Evolutionary conservation across 1,140 invertebrate genomes (phyloP).

Genomic region (Euwallacea similis): DNA sequence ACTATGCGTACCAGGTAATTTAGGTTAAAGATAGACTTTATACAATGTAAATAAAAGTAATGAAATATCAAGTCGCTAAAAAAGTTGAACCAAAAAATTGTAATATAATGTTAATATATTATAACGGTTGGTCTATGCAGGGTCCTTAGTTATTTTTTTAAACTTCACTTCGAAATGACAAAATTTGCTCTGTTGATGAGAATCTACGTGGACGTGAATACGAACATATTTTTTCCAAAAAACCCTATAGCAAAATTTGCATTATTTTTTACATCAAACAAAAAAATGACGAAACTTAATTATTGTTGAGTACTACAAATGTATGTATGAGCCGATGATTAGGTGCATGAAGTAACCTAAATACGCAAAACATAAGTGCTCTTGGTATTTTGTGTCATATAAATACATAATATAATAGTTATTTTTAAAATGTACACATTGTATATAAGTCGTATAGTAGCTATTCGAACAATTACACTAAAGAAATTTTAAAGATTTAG

Average conservation of each 20-base stretch:
- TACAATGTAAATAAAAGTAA: conserved; percentile 30
- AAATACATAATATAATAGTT: conserved; percentile 46
- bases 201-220: no score
- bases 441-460: conserved; percentile 44
- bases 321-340: conserved; percentile 26
- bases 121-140: conserved; percentile 28
- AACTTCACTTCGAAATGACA: background rate
- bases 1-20: background rate
- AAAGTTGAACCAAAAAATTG: conserved; percentile 36
- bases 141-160: conserved; percentile 34
- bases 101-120: conserved; percentile 34
- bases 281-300: background rate
- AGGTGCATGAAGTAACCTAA: conserved; percentile 38
- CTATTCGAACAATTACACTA: background rate
- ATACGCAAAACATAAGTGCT: conserved; percentile 55
- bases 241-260: no score
- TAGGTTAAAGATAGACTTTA: background rate
- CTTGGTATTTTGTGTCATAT: conserved; percentile 55
- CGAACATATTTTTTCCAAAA: no score
- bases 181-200: no score
- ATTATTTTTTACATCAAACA: background rate
- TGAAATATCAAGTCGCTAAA: background rate
- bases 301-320: conserved; percentile 6
- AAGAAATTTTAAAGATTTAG: background rate
- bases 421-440: conserved; percentile 55